phyloP scores from a whole-genome alignment of 2,113 vertebrate genomes.

The Notothenia rossii region DNA sequence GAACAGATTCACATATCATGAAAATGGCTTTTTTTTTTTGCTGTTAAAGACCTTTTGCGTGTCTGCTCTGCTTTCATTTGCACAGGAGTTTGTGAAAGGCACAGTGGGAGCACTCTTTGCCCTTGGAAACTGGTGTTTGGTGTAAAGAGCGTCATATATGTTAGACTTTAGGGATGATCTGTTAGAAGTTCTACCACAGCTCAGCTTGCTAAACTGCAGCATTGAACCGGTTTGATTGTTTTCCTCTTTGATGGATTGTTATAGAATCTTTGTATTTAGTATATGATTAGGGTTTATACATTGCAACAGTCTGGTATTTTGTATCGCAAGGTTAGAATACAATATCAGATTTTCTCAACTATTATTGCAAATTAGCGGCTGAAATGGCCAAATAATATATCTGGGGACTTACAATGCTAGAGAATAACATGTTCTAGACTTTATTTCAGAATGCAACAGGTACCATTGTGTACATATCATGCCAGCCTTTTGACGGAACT shows the following conservation, averaged over 20 bases:
- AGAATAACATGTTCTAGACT: slow-evolving; percentile 5
- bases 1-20: slow-evolving; percentile 62
- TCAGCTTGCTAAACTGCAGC: slow-evolving; percentile 19
- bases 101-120: slow-evolving; percentile 40
- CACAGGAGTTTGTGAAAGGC: slow-evolving; percentile 46
- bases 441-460: slow-evolving; percentile 45
- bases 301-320: slow-evolving; percentile 22
- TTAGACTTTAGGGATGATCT: slow-evolving; percentile 2
- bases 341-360: slow-evolving; percentile 18
- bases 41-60: slow-evolving; percentile 60
- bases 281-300: background rate
- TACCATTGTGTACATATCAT: slow-evolving; percentile 42
- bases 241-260: slow-evolving; percentile 12
- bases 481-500: slow-evolving; percentile 22
- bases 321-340: slow-evolving; percentile 36
- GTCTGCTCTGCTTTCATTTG: slow-evolving; percentile 36
- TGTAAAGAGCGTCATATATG: slow-evolving; percentile 16
- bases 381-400: slow-evolving; percentile 47
- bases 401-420: slow-evolving; percentile 7
- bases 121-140: slow-evolving; percentile 55
- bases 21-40: slow-evolving; percentile 74
- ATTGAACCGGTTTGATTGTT: background rate
- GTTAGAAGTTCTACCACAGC: slow-evolving; percentile 27
- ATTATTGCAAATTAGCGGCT: slow-evolving; percentile 11
- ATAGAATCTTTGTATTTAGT: slow-evolving; percentile 26